Base-by-base conservation (phyloP, 1,140 invertebrate genomes). In the Drosophila aff. region DNA sequence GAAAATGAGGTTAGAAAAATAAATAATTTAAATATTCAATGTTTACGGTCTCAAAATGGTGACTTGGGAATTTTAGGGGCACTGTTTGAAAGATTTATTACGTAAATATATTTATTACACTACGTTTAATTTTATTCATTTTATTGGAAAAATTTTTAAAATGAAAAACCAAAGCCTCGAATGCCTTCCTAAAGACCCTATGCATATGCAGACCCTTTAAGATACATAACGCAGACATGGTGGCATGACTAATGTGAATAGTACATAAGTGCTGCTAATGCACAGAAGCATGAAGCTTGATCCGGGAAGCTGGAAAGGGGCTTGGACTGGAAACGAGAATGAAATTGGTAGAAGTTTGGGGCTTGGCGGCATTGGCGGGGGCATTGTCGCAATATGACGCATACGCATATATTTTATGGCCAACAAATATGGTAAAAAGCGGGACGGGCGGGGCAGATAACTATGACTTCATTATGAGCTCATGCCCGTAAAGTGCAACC, bases 391-490 rank as follows among this genome's bases (percentile, higher is more conserved):
- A 81, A 84, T 84, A 77, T 84, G 81, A 84, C 82, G 82, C 82
- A 84, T 82, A 78, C 80, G 77, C 79, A 57, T 74, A 78, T 68
- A 82, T 73, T 81, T 78, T 81, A 81, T 85, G 82, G 74, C 58
- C 77, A 81, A 64, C 43, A 80, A 71, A 83, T 76, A 76, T 79
- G 81, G 67, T 68, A 80, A 79, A 79, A 78, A 55, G 36, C 43
- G 53, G 38, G 53, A 13, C 36, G 38, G 67, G 31, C 40, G 44
- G 64, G 67, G 49, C 44, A 82, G 63, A 81, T 86, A 76, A 85
- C 78, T 81, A 86, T 83, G 80, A 83, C 76, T 83, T 83, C 80
- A 83, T 83, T 82, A 83, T 86, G 79, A 85, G 75, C 79, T 85
- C 82, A 85, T 85, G 79, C 82, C 75, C 69, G 79, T 71, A 81